Base-by-base conservation (phyloP, 2,888 invertebrate genomes). In the Polydrusus pterygomalis region DNA sequence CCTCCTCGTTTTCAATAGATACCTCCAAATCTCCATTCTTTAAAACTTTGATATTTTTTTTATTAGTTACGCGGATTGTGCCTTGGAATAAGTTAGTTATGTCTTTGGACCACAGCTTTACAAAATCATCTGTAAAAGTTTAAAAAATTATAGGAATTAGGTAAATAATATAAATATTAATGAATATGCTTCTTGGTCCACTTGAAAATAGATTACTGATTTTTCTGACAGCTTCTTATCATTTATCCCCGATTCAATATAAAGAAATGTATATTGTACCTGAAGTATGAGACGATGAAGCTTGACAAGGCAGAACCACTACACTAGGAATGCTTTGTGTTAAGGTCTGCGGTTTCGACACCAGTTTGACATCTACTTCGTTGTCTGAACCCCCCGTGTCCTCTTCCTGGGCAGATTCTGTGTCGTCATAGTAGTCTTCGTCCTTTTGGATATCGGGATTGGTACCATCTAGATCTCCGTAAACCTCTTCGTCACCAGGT, bases 301-400 rank as follows among this genome's bases (percentile, higher is more conserved):
- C 76, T 40, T 86, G 82, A 76, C 88, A 88, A 5, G 87, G 87
- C 25, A 88, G 79, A 13, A 79, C 77, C 10, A 88, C 85, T 10
- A 82, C 83, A 17, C 83, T 83, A 6, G 86, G 86, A 30, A 82
- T 80, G 43, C 81, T 81, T 7, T 82, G 83, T 17, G 82, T 79
- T 74, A 87, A 84, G 40, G 81, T 80, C 78, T 82, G 78, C 3
- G 80, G 70, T 43, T 79, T 75, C 10, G 80, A 77, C 1, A 83
- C 76, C 25, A 82, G 56, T 40, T 78, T 78, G 9, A 76, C 73
- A 43, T 78, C 64, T 8, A 69, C 64, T 9, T 78, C 74, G 47
- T 77, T 74, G 3, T 68, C 73, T 40, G 77, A 77, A 1, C 77
- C 49, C 13, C 79, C 75, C 15, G 75, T 78, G 7, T 71, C 74